A percentile compares a stretch with the other conserved stretches of the same genome.
These are phyloP conservation scores for Tetramorium simillimum DNA, from an alignment of 1,140 invertebrate species.

Conservation along the genomic window DNA sequence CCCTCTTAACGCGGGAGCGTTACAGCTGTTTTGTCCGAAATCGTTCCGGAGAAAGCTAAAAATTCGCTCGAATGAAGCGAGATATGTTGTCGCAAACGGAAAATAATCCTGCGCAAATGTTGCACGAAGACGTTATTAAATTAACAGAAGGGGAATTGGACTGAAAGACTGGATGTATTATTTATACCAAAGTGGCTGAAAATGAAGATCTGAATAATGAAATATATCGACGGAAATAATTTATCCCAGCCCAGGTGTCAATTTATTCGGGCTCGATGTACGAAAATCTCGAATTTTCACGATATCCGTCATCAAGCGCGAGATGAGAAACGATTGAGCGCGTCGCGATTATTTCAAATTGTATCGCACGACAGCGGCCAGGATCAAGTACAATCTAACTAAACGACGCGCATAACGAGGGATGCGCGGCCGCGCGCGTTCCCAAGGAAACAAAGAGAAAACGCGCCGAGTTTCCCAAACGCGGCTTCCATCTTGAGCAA, in stretches of 20 bases:
- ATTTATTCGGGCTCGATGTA: not conserved
- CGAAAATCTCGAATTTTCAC: not conserved
- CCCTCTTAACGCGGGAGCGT: too few species aligned
- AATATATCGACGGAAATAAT: not conserved
- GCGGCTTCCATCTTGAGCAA: constrained; percentile 54
- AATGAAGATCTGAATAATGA: not conserved
- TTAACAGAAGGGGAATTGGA: not conserved
- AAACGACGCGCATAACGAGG: not conserved
- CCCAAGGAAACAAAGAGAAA: constrained; percentile 64
- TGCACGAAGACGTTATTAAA: not conserved
- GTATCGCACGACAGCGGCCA: not conserved
- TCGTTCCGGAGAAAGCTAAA: not conserved
- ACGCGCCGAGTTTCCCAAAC: constrained; percentile 67
- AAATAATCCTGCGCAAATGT: not conserved
- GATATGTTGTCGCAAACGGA: not conserved
- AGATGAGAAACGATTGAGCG: not conserved
- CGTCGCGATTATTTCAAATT: not conserved
- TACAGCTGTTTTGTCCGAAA: not conserved
- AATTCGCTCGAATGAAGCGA: not conserved
- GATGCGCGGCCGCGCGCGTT: constrained; percentile 30
- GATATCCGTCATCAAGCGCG: too few species aligned
- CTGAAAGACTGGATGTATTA: not conserved
- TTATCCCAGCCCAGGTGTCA: not conserved
- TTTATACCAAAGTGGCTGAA: not conserved
- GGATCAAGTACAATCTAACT: not conserved